phyloP scores from a whole-genome alignment of 2,113 vertebrate genomes.

The Grus americana region DNA sequence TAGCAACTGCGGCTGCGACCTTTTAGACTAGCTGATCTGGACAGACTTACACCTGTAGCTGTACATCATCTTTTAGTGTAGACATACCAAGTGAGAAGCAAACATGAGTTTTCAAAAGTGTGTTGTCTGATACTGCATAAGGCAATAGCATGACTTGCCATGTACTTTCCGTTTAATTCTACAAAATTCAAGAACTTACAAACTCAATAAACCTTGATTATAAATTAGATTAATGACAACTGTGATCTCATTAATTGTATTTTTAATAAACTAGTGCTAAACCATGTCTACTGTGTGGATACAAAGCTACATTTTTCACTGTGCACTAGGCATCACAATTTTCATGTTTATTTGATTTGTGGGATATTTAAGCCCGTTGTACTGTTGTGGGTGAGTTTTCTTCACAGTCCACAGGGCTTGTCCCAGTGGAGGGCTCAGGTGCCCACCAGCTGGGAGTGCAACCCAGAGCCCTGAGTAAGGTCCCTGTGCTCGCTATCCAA shows the following conservation, averaged over 20 bases:
- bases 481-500: neutral
- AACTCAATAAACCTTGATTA: neutral
- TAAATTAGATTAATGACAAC: neutral
- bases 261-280: conserved; percentile 9
- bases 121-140: neutral
- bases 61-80: conserved; percentile 52
- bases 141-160: neutral
- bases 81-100: neutral
- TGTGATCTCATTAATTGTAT: neutral
- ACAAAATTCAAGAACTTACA: neutral
- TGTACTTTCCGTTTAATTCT: neutral
- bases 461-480: neutral
- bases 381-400: neutral
- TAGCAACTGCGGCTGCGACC: conserved; percentile 60
- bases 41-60: conserved; percentile 71
- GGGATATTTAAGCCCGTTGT: neutral
- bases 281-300: neutral
- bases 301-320: neutral
- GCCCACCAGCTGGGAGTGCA: neutral
- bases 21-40: conserved; percentile 71
- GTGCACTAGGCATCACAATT: neutral
- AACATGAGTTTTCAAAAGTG: neutral
- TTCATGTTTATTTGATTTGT: neutral
- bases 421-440: neutral
- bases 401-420: neutral